Percentiles rank a stretch among this genome's conserved stretches.
phyloP scores from a whole-genome alignment of 2,888 invertebrate species.

The Iselma pallidipennis region DNA sequence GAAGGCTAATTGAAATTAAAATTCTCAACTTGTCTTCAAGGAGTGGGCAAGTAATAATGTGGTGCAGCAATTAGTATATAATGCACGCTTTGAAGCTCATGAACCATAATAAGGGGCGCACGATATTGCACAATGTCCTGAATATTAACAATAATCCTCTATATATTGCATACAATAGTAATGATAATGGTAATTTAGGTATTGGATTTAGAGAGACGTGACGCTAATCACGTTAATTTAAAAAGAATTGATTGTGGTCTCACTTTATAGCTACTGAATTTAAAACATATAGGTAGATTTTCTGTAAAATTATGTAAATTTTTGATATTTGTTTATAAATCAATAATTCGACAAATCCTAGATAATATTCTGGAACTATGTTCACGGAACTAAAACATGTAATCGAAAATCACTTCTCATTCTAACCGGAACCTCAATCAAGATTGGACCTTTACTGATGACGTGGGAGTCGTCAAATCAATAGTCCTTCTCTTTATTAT shows the following conservation, averaged over 20 bases:
- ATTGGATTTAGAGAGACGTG: not conserved
- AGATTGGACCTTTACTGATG: no score
- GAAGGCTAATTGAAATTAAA: constrained; percentile 2
- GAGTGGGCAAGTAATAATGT: not conserved
- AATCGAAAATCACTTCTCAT: no score
- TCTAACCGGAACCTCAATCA: no score
- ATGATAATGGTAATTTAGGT: not conserved
- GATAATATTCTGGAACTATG: no score
- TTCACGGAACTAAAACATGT: no score
- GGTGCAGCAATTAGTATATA: constrained; percentile 1
- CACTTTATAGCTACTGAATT: no score
- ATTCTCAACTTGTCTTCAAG: not conserved
- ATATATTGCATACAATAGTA: not conserved
- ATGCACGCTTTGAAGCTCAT: constrained; percentile 1
- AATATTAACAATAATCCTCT: constrained; percentile 1
- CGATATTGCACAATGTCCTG: not conserved
- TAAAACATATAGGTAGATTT: no score
- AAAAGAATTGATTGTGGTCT: not conserved
- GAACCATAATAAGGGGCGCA: constrained; percentile 1
- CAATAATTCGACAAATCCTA: no score
- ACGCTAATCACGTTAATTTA: not conserved
- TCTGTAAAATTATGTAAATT: no score
- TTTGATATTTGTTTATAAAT: no score
- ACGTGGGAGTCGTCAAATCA: no score
- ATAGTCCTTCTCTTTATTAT: no score